Evolutionary conservation across 2,888 invertebrate genomes (phyloP), one percentile per base, ranked within the genome.

Genomic region (Ochlodes sylvanus): DNA sequence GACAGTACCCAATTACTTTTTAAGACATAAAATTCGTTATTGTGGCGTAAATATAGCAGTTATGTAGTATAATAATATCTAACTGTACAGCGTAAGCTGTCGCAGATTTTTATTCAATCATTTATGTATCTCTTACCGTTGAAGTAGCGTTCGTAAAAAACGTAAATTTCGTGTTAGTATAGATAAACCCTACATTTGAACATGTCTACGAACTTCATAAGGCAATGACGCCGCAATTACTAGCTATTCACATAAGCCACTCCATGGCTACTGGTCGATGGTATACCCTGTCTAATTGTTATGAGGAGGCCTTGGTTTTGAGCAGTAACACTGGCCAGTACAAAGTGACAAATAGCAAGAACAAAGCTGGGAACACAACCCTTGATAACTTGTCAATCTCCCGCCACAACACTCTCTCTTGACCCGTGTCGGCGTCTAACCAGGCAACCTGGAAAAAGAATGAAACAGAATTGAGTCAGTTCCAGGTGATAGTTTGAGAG

Each of bases 251-350:
- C 44, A 47, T 0, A 2, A 6, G 44, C 44, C 7, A 47, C 44
- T 15, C 5, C 44, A 9, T 17, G 17, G 44, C 9, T 21, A 52
- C 7, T 21, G 17, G 38, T 52, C 19, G 19, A 41, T 19, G 21
- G 52, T 38, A 62, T 21, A 14, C 12, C 21, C 21, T 10, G 15
- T 47, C 44, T 44, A 44, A 42, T 64, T 80, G 88, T 88, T 92
- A 91, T 88, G 90, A 89, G 15, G 89, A 85, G 5, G 88, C 85
- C 73, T 93, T 93, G 0, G 95, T 96, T 80, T 96, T 96, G 74
- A 96, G 90, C 57, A 97, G 87, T 58, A 97, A 88, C 70, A 97
- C 95, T 0, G 97, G 96, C 97, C 97, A 97, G 86, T 97, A 97
- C 80, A 97, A 92, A 0, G 96, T 93, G 63, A 96, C 95, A 83